Evolutionary conservation across 2,113 vertebrate species (phyloP), one percentile per base, ranked within the genome.

Genomic region (Syngnathoides biaculeatus): DNA sequence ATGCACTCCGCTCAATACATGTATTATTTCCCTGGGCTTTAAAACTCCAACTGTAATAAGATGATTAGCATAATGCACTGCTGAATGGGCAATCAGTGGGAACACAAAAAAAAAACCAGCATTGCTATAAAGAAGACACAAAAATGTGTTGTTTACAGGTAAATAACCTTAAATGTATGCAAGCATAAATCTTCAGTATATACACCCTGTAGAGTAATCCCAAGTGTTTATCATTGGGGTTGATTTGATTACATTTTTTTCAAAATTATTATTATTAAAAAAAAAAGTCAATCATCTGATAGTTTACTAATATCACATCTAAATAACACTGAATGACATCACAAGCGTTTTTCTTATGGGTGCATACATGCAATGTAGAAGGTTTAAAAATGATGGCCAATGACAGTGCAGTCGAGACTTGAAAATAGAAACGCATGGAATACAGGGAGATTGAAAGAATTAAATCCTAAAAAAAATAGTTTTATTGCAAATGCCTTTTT

Each of bases 31-130:
- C 68, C 26, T 59, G 66, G 65, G 74, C 68, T 79, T 48, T 78
- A 83, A 79, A 82, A 73, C 68, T 81, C 69, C 24, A 62, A 80
- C 62, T 69, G 71, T 69, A 75, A 71, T 71, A 84, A 77, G 75
- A 77, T 88, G 75, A 89, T 86, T 85, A 79, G 77, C 65, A 79
- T 69, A 76, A 65, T 82, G 55, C 72, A 67, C 78, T 66, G 68
- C 56, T 65, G 66, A 77, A 73, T 79, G 65, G 58, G 43, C 59
- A 64, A 59, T 45, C 67, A 69, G 66, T 64, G 61, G 75, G 47
- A 69, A 57, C 35, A 61, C 55, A 64, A 35, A 35, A 35, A 35
- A 35, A 35, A 35, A 35, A 64, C 71, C 27, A 76, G 63, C 69
- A 56, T 30, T 13, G 22, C 56, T 55, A 19, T 57, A 65, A 72